A percentile compares a stretch with the other conserved stretches of the same genome.
These are phyloP conservation scores for Pogonus chalceus DNA, from an alignment of 1,140 invertebrate species.

Conservation along the genomic window DNA sequence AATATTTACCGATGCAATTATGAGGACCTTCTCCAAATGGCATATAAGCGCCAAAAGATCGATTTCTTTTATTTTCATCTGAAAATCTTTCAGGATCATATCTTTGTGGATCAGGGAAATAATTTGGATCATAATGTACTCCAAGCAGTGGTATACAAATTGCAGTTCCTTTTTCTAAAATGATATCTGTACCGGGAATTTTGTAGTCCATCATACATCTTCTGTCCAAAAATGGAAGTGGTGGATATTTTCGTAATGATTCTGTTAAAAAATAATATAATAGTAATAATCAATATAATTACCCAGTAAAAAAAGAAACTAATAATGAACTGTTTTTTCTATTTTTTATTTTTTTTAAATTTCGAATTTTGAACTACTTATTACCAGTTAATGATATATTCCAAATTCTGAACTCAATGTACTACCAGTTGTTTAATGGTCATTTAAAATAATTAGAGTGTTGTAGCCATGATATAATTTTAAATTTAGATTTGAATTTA, in stretches of 20 bases:
- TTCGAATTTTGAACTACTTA: too few relatives aligned
- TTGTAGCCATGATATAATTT: too few relatives aligned
- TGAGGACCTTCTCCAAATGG: conserved; percentile 55
- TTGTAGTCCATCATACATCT: conserved; percentile 27
- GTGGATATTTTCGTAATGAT: conserved; percentile 35
- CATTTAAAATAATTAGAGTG: too few relatives aligned
- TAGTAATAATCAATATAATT: too few relatives aligned
- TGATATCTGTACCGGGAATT: conserved; percentile 28
- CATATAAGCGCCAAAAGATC: conserved; percentile 33
- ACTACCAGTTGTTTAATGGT: too few relatives aligned
- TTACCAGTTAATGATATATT: too few relatives aligned
- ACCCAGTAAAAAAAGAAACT: too few relatives aligned
- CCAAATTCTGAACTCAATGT: too few relatives aligned
- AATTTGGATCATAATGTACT: conserved; percentile 34
- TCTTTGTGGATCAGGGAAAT: conserved; percentile 24
- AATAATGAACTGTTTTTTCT: too few relatives aligned
- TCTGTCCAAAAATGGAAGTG: conserved; percentile 26
- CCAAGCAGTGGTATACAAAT: conserved; percentile 23
- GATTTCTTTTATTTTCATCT: conserved; percentile 16
- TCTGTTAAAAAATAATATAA: too few relatives aligned
- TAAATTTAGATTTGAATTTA: too few relatives aligned
- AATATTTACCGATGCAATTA: conserved; percentile 45
- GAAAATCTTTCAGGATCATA: conserved; percentile 31
- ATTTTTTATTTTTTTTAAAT: too few relatives aligned
- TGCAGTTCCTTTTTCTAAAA: conserved; percentile 29